These are phyloP conservation scores for Palythoa grandiflora DNA, from an alignment of 92 coral and sea anemone genomes.

Conservation along the genomic window DNA sequence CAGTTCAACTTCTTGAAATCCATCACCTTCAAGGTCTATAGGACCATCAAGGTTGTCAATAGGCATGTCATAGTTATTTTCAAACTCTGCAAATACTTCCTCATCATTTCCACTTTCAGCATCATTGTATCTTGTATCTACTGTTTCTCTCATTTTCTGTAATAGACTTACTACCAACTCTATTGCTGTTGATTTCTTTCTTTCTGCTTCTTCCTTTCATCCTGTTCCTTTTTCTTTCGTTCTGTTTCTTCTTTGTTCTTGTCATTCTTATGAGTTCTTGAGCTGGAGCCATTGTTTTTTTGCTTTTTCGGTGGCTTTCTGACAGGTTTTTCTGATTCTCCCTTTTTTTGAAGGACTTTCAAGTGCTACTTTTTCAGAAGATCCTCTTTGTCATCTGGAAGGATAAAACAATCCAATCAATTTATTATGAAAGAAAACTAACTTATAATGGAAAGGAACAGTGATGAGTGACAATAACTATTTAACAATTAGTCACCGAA, in stretches of 20 bases:
- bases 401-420: conserved; percentile 11
- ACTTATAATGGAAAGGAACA: conserved; percentile 1
- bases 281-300: background rate
- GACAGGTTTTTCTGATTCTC: conserved; percentile 7
- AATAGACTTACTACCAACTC: conserved; percentile 11
- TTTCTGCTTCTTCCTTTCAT: conserved; percentile 19
- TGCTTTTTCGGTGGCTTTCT: conserved; percentile 7
- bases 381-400: conserved; percentile 32
- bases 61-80: conserved; percentile 4
- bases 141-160: conserved; percentile 29
- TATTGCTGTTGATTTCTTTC: conserved; percentile 13
- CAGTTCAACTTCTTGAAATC: conserved; percentile 33
- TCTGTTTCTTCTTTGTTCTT: conserved; percentile 5
- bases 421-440: background rate
- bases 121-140: conserved; percentile 18
- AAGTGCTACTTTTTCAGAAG: conserved; percentile 16
- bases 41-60: conserved; percentile 12
- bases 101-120: conserved; percentile 29
- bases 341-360: conserved; percentile 30
- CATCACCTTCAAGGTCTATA: conserved; percentile 10
- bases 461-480: background rate
- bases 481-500: background rate
- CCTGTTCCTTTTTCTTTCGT: conserved; percentile 10
- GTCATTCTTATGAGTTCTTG: conserved; percentile 14
- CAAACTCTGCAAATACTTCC: background rate